Conservation (phyloP, 2,113 vertebrate genomes). For the Ciconia boyciana region DNA sequence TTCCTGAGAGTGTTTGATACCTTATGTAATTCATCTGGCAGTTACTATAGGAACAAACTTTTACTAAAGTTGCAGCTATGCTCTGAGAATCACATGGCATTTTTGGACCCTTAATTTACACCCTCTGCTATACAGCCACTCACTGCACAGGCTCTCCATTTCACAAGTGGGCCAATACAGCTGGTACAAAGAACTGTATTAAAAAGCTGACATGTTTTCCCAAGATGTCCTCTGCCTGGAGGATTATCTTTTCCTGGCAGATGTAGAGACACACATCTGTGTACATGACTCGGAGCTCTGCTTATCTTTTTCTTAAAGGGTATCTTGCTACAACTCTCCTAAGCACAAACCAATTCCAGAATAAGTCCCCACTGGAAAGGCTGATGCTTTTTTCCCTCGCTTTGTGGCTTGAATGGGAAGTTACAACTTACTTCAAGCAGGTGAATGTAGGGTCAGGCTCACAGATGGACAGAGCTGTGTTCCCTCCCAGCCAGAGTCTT, state of each 20-base stretch:
- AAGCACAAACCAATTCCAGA: neutral
- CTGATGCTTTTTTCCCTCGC: neutral
- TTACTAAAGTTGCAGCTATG: neutral
- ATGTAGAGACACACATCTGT: neutral
- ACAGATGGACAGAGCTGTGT: neutral
- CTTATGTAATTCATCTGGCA: neutral
- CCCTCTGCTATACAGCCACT: neutral
- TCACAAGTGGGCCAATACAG: neutral
- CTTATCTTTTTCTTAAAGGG: neutral
- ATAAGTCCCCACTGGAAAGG: neutral
- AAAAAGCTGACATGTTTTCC: neutral
- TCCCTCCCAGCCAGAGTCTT: neutral
- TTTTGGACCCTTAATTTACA: neutral
- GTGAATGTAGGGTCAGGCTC: neutral
- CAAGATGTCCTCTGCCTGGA: neutral
- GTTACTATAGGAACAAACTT: constrained; percentile 59
- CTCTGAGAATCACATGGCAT: neutral
- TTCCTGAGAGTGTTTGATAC: neutral
- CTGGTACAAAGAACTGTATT: neutral
- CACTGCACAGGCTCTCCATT: neutral
- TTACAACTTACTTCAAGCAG: neutral
- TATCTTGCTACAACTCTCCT: neutral
- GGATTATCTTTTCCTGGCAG: neutral
- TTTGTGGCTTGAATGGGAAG: neutral
- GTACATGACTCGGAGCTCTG: neutral